Conservation (phyloP, 1,140 invertebrate genomes). For the Pseudomyrmex pallidus region DNA sequence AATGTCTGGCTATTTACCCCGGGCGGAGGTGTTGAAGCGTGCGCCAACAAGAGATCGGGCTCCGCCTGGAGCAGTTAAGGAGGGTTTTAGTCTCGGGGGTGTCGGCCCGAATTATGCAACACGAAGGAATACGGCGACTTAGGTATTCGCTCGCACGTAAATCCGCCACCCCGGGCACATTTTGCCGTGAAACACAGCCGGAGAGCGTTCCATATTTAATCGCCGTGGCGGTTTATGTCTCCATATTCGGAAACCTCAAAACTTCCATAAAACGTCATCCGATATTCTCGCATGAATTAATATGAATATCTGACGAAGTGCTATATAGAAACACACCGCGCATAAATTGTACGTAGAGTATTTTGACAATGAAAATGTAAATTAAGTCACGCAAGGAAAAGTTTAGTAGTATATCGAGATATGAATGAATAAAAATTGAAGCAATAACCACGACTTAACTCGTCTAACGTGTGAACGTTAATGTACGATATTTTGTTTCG, state of each 20-base stretch:
- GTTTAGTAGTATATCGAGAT: not conserved
- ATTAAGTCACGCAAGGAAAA: too few species aligned
- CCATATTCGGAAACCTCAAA: constrained; percentile 5
- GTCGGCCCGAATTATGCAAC: constrained; percentile 76
- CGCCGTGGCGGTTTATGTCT: constrained; percentile 34
- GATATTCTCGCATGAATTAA: constrained; percentile 11
- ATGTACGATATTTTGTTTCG: constrained; percentile 33
- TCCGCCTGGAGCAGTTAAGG: constrained; percentile 75
- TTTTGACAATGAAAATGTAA: too few species aligned
- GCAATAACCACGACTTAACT: not conserved
- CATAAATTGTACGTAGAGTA: too few species aligned
- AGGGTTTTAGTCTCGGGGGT: constrained; percentile 73
- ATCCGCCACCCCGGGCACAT: constrained; percentile 65
- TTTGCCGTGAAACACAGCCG: constrained; percentile 48
- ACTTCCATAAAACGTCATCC: constrained; percentile 18
- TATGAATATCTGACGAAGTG: constrained; percentile 33
- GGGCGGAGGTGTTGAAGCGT: constrained; percentile 73
- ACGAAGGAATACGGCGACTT: constrained; percentile 69
- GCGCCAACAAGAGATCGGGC: constrained; percentile 71
- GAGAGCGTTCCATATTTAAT: constrained; percentile 53
- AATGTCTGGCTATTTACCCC: constrained; percentile 66
- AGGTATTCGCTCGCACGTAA: constrained; percentile 66
- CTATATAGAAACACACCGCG: too few species aligned
- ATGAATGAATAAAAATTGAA: not conserved
- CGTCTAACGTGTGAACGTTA: not conserved